Percentiles rank a stretch among this genome's conserved stretches.
Conservation (phyloP, 2,797 vertebrate species). For the Gymnoscopelus microlampas region DNA sequence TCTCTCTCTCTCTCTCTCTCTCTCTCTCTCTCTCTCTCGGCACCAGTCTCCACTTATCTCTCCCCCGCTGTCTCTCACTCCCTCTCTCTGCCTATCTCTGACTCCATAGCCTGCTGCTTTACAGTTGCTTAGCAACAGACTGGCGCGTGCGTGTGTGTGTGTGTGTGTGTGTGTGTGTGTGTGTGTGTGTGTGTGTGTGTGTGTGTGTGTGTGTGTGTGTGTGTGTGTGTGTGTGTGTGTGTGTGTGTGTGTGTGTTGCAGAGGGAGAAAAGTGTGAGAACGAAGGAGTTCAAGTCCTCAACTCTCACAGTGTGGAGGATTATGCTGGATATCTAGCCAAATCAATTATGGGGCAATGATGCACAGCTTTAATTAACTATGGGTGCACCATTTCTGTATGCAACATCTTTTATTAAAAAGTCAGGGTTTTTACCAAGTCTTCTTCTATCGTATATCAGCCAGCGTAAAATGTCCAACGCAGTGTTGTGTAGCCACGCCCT, state of each 20-base stretch:
- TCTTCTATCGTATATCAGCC: no score
- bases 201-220: constrained; percentile 43
- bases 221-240: constrained; percentile 22
- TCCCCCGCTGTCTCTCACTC: constrained; percentile 32
- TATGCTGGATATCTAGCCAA: no score
- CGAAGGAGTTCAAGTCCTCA: constrained; percentile 75
- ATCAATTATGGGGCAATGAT: no score
- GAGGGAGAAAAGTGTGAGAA: constrained; percentile 64
- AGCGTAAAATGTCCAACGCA: no score
- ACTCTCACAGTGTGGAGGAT: constrained; percentile 19
- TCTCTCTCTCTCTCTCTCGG: constrained; percentile 32
- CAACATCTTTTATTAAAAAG: no score
- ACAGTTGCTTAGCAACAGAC: constrained; percentile 86
- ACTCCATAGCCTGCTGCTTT: constrained; percentile 76
- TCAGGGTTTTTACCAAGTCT: no score
- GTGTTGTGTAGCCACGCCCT: no score
- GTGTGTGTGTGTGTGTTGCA: constrained; percentile 59
- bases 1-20: constrained; percentile 43
- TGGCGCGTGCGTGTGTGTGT: constrained; percentile 49
- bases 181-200: constrained; percentile 40
- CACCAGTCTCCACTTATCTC: constrained; percentile 9
- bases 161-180: constrained; percentile 35
- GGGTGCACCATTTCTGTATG: no score
- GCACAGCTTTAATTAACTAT: no score
- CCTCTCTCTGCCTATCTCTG: constrained; percentile 29